phyloP scores from a whole-genome alignment of 2,797 vertebrate species.

The Varecia variegata region DNA sequence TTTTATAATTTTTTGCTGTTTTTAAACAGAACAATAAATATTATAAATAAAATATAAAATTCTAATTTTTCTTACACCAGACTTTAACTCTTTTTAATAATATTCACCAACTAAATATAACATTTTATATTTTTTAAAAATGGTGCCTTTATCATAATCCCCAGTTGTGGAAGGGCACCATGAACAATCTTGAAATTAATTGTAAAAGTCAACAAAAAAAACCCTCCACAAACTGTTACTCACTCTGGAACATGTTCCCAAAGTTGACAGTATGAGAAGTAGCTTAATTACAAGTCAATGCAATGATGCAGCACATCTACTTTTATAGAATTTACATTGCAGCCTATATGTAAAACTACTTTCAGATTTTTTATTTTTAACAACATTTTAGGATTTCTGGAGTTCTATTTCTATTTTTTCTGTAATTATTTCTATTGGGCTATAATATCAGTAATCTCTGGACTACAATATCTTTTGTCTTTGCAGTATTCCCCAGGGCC shows the following conservation, averaged over 20 bases:
- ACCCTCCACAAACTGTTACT: not conserved
- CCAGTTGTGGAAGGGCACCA: not conserved
- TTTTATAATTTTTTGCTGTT: not conserved
- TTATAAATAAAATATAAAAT: not conserved
- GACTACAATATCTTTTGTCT: not conserved
- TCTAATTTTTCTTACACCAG: not conserved
- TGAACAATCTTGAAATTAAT: not conserved
- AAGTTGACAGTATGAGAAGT: not conserved
- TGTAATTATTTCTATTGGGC: not conserved
- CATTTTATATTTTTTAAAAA: not conserved
- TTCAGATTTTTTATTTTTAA: not conserved
- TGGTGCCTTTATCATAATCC: not conserved
- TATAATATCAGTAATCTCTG: not conserved
- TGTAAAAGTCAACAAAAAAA: not conserved
- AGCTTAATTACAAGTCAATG: not conserved
- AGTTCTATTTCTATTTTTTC: not conserved
- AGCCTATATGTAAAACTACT: not conserved
- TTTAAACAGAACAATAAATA: not conserved
- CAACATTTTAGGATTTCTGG: not conserved
- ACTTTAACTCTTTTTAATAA: not conserved
- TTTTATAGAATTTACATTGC: not conserved
- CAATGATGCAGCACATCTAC: not conserved
- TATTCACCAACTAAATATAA: not conserved
- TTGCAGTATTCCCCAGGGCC: not conserved
- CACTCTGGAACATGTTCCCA: not conserved